Conservation (phyloP, 1,140 invertebrate species). For the Lasioglossum baleicum region DNA sequence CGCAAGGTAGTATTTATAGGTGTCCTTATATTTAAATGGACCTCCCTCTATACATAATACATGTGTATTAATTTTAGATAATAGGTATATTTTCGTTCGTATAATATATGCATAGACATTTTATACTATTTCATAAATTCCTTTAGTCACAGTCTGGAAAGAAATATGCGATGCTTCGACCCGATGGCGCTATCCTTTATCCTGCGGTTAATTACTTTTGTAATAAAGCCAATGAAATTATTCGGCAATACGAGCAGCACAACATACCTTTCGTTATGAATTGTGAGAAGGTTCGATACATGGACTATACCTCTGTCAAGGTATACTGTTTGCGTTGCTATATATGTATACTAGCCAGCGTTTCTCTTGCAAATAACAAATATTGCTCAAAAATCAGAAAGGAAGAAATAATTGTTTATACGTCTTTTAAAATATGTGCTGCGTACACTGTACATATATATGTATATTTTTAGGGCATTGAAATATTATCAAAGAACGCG, state of each 20-base stretch:
- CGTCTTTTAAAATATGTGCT: not conserved
- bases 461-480: slow-evolving; percentile 68
- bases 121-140: not conserved
- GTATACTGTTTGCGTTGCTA: slow-evolving; percentile 63
- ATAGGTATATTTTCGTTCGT: too few relatives aligned
- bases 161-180: slow-evolving; percentile 81
- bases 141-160: slow-evolving; percentile 67
- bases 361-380: too few relatives aligned
- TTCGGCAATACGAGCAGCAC: slow-evolving; percentile 66
- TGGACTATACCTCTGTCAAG: slow-evolving; percentile 84
- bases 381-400: not conserved
- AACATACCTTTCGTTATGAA: slow-evolving; percentile 82
- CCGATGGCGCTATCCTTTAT: slow-evolving; percentile 84
- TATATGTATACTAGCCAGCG: too few relatives aligned
- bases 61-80: too few relatives aligned
- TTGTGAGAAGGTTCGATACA: slow-evolving; percentile 81
- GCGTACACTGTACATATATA: not conserved
- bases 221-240: slow-evolving; percentile 78
- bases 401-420: not conserved
- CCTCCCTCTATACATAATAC: too few relatives aligned
- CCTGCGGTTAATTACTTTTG: slow-evolving; percentile 83
- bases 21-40: too few relatives aligned
- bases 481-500: slow-evolving; percentile 69
- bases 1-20: too few relatives aligned
- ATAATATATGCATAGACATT: not conserved